These are phyloP conservation scores for Tenrec ecaudatus DNA, from an alignment of 2,113 vertebrate genomes.

Conservation along the genomic window DNA sequence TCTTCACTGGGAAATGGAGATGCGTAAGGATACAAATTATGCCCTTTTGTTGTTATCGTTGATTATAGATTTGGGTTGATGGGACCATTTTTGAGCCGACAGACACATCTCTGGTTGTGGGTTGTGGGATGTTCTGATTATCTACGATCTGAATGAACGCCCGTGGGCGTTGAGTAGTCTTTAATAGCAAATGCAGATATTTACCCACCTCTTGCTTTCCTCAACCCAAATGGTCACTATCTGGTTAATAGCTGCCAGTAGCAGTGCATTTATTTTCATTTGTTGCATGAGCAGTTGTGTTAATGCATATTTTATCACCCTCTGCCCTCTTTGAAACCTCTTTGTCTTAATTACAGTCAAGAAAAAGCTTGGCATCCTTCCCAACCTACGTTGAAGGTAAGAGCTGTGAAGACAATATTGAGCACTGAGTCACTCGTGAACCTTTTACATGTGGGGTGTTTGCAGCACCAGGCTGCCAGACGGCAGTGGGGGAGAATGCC, in stretches of 20 bases:
- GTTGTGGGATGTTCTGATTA: conserved; percentile 41
- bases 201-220: conserved; percentile 52
- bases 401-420: conserved; percentile 76
- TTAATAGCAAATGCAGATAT: conserved; percentile 47
- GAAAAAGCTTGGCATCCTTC: conserved; percentile 96
- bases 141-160: conserved; percentile 37
- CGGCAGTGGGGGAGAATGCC: not conserved
- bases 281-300: conserved; percentile 63
- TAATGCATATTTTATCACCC: conserved; percentile 78
- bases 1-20: not conserved
- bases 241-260: conserved; percentile 63
- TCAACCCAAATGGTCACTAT: conserved; percentile 23
- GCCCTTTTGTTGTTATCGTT: not conserved
- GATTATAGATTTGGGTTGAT: not conserved
- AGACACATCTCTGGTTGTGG: not conserved
- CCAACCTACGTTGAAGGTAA: conserved; percentile 99
- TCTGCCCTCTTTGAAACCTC: conserved; percentile 84
- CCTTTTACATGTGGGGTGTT: not conserved
- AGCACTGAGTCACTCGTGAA: conserved; percentile 54
- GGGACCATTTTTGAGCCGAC: not conserved
- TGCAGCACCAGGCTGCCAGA: not conserved
- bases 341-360: conserved; percentile 92
- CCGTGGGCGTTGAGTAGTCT: conserved; percentile 8
- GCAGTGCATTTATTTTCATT: conserved; percentile 38
- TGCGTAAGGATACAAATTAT: conserved; percentile 15